Conservation (phyloP, 2,797 vertebrate genomes). For the Urosaurus nigricauda region DNA sequence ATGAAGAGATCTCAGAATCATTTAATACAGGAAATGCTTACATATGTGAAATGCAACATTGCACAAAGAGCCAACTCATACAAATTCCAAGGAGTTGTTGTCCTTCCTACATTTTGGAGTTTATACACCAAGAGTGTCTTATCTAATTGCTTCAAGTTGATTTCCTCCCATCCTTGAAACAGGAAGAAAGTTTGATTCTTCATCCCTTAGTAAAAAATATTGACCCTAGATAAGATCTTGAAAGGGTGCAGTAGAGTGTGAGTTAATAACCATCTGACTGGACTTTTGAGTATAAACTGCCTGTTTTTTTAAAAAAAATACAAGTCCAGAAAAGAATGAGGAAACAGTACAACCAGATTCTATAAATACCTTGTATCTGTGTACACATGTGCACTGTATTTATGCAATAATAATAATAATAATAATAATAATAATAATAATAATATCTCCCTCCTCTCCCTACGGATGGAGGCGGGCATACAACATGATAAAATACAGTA, state of each 20-base stretch:
- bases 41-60: neutral
- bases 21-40: neutral
- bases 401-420: neutral
- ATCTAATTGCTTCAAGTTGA: conserved; percentile 66
- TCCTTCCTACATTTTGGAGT: conserved; percentile 50
- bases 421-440: no score
- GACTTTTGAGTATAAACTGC: conserved; percentile 54
- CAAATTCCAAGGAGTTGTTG: neutral
- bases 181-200: conserved; percentile 71
- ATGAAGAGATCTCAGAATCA: neutral
- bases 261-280: conserved; percentile 56
- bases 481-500: no score
- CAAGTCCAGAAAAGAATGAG: neutral
- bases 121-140: conserved; percentile 71
- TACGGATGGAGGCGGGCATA: no score
- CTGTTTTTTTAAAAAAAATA: neutral
- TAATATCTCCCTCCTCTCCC: no score
- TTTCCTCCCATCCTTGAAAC: conserved; percentile 64
- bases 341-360: neutral
- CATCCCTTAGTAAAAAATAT: conserved; percentile 75
- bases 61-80: neutral
- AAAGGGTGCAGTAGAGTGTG: conserved; percentile 57
- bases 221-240: conserved; percentile 79
- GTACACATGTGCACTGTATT: neutral
- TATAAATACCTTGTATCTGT: neutral